Evolutionary conservation across 2,888 invertebrate species (phyloP), one percentile per base, ranked within the genome.

Genomic region (Ormyrus thymus): DNA sequence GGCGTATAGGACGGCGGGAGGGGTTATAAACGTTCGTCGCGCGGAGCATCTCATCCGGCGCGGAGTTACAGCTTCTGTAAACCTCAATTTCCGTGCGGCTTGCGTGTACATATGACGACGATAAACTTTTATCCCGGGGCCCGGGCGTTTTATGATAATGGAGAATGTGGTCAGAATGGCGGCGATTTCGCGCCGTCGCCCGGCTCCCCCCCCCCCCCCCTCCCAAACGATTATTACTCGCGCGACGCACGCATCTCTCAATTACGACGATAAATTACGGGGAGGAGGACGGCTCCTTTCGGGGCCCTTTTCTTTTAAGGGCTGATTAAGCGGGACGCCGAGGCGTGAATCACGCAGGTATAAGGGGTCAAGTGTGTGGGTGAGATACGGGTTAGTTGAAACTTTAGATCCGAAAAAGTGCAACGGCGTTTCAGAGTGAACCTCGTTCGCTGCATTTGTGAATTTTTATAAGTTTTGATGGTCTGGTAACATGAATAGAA

Each of bases 61-160:
- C 43, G 59, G 53, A 78, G 78, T 78, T 78, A 78, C 58, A 74
- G 78, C 74, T 73, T 64, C 73, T 69, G 73, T 69, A 66, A 78
- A 74, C 62, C 72, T 77, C 75, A 79, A 71, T 79, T 75, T 79
- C 75, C 75, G 69, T 48, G 75, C 64, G 78, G 61, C 62, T 65
- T 59, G 75, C 58, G 65, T 61, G 70, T 79, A 75, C 75, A 71
- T 75, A 79, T 55, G 79, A 75, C 65, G 72, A 68, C 68, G 15
- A 79, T 79, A 79, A 79, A 79, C 79, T 79, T 79, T 79, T 79
- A 79, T 79, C 76, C 79, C 11, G 69, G 7, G 55, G 72, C 69
- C 46, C 64, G 59, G 65, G 45, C 56, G 68, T 71, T 79, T 79
- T 79, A 79, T 79, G 79, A 76, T 79, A 79, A 79, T 76, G 76